Percentiles rank a stretch among this genome's conserved stretches.
Evolutionary conservation across 1,140 invertebrate species (phyloP).

Genomic region (Tyrophagus putrescentiae): DNA sequence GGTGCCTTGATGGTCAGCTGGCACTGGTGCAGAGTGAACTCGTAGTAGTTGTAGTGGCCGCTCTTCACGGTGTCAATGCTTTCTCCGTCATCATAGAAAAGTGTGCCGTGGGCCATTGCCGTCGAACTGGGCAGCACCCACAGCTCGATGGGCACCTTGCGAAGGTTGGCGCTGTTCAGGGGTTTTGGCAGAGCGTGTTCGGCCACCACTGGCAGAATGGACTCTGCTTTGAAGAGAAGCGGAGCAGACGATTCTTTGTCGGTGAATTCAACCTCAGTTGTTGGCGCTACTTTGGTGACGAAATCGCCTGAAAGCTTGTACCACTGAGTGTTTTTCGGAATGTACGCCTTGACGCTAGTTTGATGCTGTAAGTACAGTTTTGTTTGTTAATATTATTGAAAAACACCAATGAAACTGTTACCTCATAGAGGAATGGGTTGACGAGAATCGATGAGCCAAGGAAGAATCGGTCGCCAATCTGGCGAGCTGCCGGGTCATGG

Average conservation of each 20-base stretch:
- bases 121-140: constrained; percentile 41
- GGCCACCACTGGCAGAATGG: not conserved
- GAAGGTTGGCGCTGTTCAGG: not conserved
- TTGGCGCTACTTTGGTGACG: not conserved
- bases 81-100: constrained; percentile 25
- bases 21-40: not conserved
- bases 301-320: not conserved
- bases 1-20: not conserved
- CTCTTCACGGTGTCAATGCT: constrained; percentile 24
- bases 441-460: constrained; percentile 35
- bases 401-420: constrained; percentile 1
- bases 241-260: not conserved
- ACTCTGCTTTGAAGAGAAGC: not conserved
- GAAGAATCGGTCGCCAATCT: constrained; percentile 51
- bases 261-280: not conserved
- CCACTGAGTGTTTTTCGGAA: not conserved
- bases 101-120: constrained; percentile 26
- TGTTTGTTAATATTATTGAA: not conserved
- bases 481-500: constrained; percentile 47
- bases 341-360: not conserved
- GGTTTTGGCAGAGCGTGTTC: not conserved
- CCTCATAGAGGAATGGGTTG: constrained; percentile 32
- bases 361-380: not conserved
- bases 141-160: constrained; percentile 38
- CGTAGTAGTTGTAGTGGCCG: constrained; percentile 12